Percentiles rank a stretch among this genome's conserved stretches.
Conservation (phyloP, 2,888 invertebrate genomes). For the Lochmaea capreae region DNA sequence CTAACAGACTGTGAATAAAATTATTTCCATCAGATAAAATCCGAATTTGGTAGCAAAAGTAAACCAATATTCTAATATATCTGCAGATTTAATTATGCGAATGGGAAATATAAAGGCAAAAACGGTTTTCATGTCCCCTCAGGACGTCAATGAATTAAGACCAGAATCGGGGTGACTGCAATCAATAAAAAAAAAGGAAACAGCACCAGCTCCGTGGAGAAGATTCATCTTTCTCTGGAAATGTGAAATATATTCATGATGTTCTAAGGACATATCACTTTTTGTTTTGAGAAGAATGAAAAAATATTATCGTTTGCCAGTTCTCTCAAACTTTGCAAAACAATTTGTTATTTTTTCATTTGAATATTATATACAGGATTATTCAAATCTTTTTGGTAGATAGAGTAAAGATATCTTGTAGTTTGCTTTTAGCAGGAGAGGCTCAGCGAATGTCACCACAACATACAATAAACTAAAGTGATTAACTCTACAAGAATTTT, state of each 20-base stretch:
- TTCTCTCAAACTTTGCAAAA: background rate
- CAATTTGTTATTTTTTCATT: background rate
- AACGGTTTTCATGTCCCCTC: background rate
- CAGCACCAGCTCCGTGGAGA: background rate
- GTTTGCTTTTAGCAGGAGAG: too few species aligned
- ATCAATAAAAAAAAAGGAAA: conserved; percentile 26
- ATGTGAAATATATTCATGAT: conserved; percentile 12
- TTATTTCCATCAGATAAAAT: background rate
- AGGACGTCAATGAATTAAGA: conserved; percentile 2
- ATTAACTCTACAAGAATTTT: too few species aligned
- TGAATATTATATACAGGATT: too few species aligned
- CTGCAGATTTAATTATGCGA: background rate
- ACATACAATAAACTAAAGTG: too few species aligned
- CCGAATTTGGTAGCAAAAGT: background rate
- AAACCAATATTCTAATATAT: background rate
- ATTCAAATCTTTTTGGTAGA: too few species aligned
- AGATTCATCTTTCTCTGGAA: background rate
- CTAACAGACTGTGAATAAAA: background rate
- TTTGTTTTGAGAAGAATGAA: background rate
- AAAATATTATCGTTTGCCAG: background rate
- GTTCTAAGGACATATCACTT: conserved; percentile 1
- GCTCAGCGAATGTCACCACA: too few species aligned
- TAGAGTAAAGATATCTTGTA: too few species aligned
- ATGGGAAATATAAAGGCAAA: background rate
- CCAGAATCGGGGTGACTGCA: conserved; percentile 20